These are phyloP conservation scores for Pimpla rufipes DNA, from an alignment of 2,888 invertebrate species.

Conservation along the genomic window DNA sequence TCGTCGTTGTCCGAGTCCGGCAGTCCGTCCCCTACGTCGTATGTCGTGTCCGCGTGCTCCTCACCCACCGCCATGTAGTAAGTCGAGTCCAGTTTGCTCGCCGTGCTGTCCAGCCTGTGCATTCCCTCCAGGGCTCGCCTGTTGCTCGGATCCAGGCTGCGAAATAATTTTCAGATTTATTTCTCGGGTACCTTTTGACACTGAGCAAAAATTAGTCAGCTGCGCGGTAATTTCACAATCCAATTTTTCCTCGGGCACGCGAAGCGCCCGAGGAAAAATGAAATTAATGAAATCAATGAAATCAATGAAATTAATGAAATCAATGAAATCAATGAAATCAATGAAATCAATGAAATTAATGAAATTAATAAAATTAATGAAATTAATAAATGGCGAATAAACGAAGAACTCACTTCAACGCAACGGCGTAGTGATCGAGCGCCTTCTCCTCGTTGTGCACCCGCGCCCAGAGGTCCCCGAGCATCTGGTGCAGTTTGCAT, in stretches of 20 bases:
- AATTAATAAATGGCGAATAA: constrained; percentile 6
- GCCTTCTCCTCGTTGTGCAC: constrained; percentile 90
- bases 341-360: too few relatives aligned
- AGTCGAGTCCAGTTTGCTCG: constrained; percentile 86
- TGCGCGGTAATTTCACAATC: too few relatives aligned
- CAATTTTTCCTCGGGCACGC: constrained; percentile 9
- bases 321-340: too few relatives aligned
- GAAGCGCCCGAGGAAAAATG: too few relatives aligned
- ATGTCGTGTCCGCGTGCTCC: constrained; percentile 86
- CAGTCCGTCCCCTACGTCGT: constrained; percentile 85
- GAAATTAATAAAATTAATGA: constrained; percentile 1
- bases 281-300: too few relatives aligned
- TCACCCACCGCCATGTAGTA: constrained; percentile 87
- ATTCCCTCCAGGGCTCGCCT: constrained; percentile 89
- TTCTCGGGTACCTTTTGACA: constrained; percentile 1
- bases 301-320: too few relatives aligned
- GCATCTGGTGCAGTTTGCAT: constrained; percentile 88
- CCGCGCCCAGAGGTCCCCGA: constrained; percentile 89
- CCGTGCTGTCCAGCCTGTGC: constrained; percentile 87
- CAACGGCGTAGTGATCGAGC: constrained; percentile 89
- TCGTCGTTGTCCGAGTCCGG: constrained; percentile 85
- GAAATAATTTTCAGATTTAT: constrained; percentile 58
- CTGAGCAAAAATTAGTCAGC: too few relatives aligned
- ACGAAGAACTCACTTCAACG: constrained; percentile 86
- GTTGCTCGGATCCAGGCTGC: constrained; percentile 89